phyloP scores from a whole-genome alignment of 1,140 invertebrate genomes.

The Stratiolaelaps scimitus region DNA sequence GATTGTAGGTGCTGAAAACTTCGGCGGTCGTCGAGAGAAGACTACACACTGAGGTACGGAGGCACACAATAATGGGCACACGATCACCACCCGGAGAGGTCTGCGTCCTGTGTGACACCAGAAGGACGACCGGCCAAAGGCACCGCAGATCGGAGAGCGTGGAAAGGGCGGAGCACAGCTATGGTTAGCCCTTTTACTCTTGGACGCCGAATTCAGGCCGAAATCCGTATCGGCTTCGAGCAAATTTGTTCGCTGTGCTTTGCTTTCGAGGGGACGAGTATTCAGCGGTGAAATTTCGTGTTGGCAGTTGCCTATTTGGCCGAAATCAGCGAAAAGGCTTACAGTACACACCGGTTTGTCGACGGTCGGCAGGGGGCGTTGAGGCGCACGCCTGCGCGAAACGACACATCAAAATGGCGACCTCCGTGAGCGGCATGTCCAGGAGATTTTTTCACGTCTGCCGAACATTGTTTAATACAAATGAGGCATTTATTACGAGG shows the following conservation, averaged over 20 bases:
- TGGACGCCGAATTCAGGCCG: too few species aligned
- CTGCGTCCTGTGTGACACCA: constrained; percentile 28
- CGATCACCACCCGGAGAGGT: constrained; percentile 25
- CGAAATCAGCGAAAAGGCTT: constrained; percentile 15
- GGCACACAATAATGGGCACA: constrained; percentile 1
- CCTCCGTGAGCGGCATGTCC: constrained; percentile 2
- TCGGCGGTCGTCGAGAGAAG: constrained; percentile 6
- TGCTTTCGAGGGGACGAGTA: too few species aligned
- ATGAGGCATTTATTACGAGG: constrained; percentile 22
- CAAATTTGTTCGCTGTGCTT: too few species aligned
- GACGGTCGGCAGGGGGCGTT: neutral
- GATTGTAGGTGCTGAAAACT: constrained; percentile 2
- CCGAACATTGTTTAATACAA: constrained; percentile 11
- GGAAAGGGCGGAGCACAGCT: constrained; percentile 7
- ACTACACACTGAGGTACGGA: neutral
- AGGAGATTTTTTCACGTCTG: constrained; percentile 19
- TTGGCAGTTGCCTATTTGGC: neutral
- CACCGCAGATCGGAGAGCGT: constrained; percentile 15
- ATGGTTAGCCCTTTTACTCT: neutral
- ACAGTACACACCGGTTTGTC: neutral
- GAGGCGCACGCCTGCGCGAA: neutral
- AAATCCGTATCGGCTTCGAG: too few species aligned
- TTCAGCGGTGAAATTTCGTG: too few species aligned
- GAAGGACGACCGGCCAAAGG: constrained; percentile 28
- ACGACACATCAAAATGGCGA: constrained; percentile 5